A percentile compares a stretch with the other conserved stretches of the same genome.
These are phyloP conservation scores for Eolophus roseicapilla DNA, from an alignment of 2,113 vertebrate genomes.

Conservation along the genomic window DNA sequence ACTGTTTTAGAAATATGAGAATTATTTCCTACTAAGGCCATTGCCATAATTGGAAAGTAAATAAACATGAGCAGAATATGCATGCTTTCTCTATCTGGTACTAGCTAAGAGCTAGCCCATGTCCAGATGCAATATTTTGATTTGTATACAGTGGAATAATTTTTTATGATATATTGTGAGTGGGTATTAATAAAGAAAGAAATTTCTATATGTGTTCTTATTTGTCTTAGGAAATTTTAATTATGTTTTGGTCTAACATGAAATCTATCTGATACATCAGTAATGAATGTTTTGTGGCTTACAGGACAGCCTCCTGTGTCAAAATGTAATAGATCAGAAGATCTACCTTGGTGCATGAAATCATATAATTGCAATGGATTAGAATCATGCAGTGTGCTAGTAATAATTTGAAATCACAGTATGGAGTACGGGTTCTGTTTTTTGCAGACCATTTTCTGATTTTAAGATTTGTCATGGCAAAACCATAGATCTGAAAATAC, in stretches of 20 bases:
- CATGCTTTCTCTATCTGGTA: not conserved
- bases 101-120: not conserved
- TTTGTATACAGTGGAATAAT: not conserved
- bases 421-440: not conserved
- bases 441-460: slow-evolving; percentile 15
- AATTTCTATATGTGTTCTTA: not conserved
- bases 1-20: not conserved
- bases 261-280: not conserved
- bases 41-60: not conserved
- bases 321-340: slow-evolving; percentile 36
- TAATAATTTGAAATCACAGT: slow-evolving; percentile 30
- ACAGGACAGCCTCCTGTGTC: not conserved
- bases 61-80: not conserved
- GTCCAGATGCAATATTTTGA: not conserved
- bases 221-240: slow-evolving; percentile 11
- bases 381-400: slow-evolving; percentile 12
- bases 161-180: not conserved
- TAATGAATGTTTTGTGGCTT: slow-evolving; percentile 19
- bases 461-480: not conserved
- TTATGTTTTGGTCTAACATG: not conserved
- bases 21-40: not conserved
- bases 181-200: not conserved
- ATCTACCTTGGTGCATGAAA: slow-evolving; percentile 24
- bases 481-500: slow-evolving; percentile 6
- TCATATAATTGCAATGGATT: slow-evolving; percentile 50